Conservation (phyloP, 2,113 vertebrate genomes). For the Scomber colias region DNA sequence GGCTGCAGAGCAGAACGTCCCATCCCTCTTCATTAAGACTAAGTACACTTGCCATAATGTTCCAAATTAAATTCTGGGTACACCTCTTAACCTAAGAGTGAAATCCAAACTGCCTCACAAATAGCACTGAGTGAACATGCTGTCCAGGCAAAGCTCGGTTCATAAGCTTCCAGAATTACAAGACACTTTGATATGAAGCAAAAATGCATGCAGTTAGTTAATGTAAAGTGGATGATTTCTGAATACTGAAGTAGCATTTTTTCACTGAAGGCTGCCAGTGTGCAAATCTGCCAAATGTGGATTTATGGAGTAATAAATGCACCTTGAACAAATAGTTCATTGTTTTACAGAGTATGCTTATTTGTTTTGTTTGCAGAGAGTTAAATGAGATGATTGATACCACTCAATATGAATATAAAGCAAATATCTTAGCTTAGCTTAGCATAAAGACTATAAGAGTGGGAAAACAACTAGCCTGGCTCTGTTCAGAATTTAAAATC, state of each 20-base stretch:
- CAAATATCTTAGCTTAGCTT: neutral
- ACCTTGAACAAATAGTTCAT: too few relatives aligned
- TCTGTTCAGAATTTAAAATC: too few relatives aligned
- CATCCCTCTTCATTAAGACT: conserved; percentile 40
- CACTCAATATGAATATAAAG: too few relatives aligned
- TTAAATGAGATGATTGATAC: too few relatives aligned
- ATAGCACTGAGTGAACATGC: neutral
- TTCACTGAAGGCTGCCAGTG: too few relatives aligned
- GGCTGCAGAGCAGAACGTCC: conserved; percentile 13
- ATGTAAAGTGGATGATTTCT: too few relatives aligned
- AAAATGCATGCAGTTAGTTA: too few relatives aligned
- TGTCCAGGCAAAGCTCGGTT: neutral
- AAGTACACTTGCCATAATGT: conserved; percentile 26
- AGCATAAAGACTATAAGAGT: neutral
- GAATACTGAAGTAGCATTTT: too few relatives aligned
- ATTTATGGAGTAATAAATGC: too few relatives aligned
- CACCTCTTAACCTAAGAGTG: conserved; percentile 14
- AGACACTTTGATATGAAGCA: neutral
- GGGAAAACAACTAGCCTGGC: neutral
- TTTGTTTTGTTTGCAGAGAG: too few relatives aligned
- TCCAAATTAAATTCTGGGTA: conserved; percentile 25
- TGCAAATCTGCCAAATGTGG: too few relatives aligned
- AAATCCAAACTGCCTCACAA: conserved; percentile 14
- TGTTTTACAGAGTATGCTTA: too few relatives aligned
- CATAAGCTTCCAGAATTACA: neutral